A percentile compares a stretch with the other conserved stretches of the same genome.
Evolutionary conservation across 2,888 invertebrate species (phyloP).

Genomic region (Patella depressa): DNA sequence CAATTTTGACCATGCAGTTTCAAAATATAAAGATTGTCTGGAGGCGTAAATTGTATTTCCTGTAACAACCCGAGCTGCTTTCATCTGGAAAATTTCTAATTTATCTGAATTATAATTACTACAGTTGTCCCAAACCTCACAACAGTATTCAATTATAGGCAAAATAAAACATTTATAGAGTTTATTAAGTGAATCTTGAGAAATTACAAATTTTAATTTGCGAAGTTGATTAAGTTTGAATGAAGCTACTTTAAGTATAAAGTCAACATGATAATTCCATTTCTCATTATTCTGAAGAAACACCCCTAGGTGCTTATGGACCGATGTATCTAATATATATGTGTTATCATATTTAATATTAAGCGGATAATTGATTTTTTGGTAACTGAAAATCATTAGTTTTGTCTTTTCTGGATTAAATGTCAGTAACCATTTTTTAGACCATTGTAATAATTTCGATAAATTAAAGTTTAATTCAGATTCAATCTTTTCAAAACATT

Average conservation of each 20-base stretch:
- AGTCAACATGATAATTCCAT: too few species aligned
- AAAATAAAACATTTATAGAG: slow-evolving; percentile 7
- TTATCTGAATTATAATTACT: not conserved
- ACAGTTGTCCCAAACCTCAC: not conserved
- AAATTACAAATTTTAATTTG: not conserved
- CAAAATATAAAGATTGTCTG: not conserved
- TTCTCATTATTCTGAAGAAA: too few species aligned
- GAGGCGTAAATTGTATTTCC: not conserved
- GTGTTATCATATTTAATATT: too few species aligned
- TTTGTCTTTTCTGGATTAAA: not conserved
- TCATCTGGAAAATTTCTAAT: not conserved
- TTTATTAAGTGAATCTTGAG: not conserved
- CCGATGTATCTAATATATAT: too few species aligned
- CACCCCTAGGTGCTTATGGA: too few species aligned
- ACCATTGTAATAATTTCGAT: not conserved
- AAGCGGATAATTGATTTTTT: not conserved
- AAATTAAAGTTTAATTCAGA: not conserved
- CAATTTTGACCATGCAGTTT: not conserved
- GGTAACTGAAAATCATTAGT: not conserved
- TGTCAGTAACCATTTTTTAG: not conserved
- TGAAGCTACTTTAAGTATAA: too few species aligned
- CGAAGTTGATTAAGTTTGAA: too few species aligned
- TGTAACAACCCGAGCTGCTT: not conserved
- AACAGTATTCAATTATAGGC: not conserved
- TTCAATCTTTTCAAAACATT: not conserved